These are phyloP conservation scores for Columba guinea DNA, from an alignment of 2,797 vertebrate species.

Conservation along the genomic window DNA sequence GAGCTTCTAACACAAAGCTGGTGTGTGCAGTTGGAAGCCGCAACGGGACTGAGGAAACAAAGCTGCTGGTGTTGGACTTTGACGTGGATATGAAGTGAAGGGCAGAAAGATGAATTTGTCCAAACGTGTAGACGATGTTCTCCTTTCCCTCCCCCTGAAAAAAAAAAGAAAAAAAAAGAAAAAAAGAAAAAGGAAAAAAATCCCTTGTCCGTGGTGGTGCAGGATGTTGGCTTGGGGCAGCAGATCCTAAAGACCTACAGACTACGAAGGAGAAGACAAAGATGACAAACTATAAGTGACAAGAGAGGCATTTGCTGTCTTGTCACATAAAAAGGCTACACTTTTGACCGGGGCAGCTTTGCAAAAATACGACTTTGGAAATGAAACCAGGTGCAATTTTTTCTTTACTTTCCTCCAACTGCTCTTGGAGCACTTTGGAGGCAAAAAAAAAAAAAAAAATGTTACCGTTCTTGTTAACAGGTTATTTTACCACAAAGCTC, in stretches of 20 bases:
- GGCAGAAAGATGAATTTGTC: constrained; percentile 77
- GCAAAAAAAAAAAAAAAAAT: neutral
- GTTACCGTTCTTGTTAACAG: constrained; percentile 64
- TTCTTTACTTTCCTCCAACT: constrained; percentile 76
- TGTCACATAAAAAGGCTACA: constrained; percentile 78
- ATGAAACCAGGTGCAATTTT: constrained; percentile 89
- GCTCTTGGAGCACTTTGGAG: constrained; percentile 62
- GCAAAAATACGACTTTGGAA: constrained; percentile 85
- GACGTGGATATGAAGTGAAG: constrained; percentile 99
- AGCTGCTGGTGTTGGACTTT: constrained; percentile 99
- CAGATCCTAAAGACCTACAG: constrained; percentile 82
- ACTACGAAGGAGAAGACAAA: constrained; percentile 75
- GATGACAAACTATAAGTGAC: constrained; percentile 75
- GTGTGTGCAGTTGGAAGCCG: constrained; percentile 98
- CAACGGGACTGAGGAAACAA: constrained; percentile 99
- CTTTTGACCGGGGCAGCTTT: constrained; percentile 83
- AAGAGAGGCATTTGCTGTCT: constrained; percentile 74
- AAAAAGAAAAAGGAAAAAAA: constrained; percentile 60
- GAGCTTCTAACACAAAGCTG: constrained; percentile 98
- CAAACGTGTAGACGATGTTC: constrained; percentile 77
- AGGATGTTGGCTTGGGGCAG: constrained; percentile 83
- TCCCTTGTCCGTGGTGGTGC: constrained; percentile 83
- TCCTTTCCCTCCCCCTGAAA: constrained; percentile 74
- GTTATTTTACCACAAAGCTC: constrained; percentile 71
- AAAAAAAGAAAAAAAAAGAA: constrained; percentile 10